Evolutionary conservation across 2,888 invertebrate genomes (phyloP).

Genomic region (Drosophila longiperda): DNA sequence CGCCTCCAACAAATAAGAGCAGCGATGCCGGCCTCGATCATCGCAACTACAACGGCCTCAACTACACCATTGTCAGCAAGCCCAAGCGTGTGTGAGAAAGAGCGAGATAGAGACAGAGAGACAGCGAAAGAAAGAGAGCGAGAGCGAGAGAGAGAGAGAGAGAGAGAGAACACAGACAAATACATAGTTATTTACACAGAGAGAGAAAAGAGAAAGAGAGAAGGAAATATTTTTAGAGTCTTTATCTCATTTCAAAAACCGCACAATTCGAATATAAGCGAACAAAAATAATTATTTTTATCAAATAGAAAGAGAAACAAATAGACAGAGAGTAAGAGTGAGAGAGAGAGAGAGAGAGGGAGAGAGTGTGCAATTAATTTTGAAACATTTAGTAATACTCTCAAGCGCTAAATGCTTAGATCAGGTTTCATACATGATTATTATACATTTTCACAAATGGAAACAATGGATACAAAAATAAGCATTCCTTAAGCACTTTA

Average conservation of each 20-base stretch:
- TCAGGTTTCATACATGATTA: background rate
- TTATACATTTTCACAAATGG: background rate
- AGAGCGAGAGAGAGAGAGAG: conserved; percentile 15
- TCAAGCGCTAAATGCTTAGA: background rate
- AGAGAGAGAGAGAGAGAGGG: background rate
- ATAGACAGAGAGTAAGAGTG: background rate
- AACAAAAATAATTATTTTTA: conserved; percentile 23
- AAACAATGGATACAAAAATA: background rate
- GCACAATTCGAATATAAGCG: conserved; percentile 41
- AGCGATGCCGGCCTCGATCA: conserved; percentile 87
- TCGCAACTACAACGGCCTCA: conserved; percentile 90
- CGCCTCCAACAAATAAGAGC: conserved; percentile 51
- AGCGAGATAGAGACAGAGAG: background rate
- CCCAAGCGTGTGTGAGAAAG: conserved; percentile 90
- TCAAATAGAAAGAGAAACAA: background rate
- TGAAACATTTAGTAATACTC: background rate
- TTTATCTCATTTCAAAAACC: conserved; percentile 21
- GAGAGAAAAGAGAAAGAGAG: conserved; percentile 18
- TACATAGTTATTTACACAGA: conserved; percentile 38
- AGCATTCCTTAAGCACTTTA: background rate
- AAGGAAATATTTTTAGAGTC: conserved; percentile 15
- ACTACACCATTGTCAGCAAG: conserved; percentile 93
- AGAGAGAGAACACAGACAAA: conserved; percentile 55
- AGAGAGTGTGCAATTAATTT: background rate
- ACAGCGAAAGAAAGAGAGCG: conserved; percentile 85